Evolutionary conservation across 30 jellyfish, hydroid and myxozoan genomes (phyloP), one percentile per base, ranked within the genome.

Genomic region (Rhopilema esculentum): DNA sequence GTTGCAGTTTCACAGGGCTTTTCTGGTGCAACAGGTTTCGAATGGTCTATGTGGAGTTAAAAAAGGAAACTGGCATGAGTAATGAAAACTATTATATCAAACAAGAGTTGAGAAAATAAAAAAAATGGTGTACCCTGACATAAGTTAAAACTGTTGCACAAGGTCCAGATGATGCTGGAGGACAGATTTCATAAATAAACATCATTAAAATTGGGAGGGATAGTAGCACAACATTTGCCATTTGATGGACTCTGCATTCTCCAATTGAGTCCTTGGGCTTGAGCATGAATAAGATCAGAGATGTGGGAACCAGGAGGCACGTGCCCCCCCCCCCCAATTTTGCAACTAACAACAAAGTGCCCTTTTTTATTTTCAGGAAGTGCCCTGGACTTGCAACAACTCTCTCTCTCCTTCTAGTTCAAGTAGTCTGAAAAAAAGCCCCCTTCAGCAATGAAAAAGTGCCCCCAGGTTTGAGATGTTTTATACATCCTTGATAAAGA

Each of bases 1-100:
- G 75, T 65, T 65, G 75, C 75, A 65, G 75, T 65, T 65, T 65
- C 75, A 65, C 75, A 65, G 75, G 75, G 75, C 27, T 65, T 4
- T 65, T 66, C 76, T 66, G 50, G 76, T 66, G 50, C 76, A 66
- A 31, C 0, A 66, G 50, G 49, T 66, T 66, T 66, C 76, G 50
- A 66, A 66, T 66, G 76, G 76, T 66, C 50, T 66, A n/a, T 21
- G 76, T 66, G 76, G 76, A 66, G 76, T 66, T 9, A 66, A 66
- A 66, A 28, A 66, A 66, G 76, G 76, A 66, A 66, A 66, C 76
- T 66, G 76, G n/a, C 49, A 66, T 22, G 76, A 66, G 76, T 66
- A 66, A 66, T 66, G 76, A 8, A 66, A 66, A 66, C 76, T 66
- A 66, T 0, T 12, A 66, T 66, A 66, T 66, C 76, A 66, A 19